Evolutionary conservation across 2,113 vertebrate genomes (phyloP).

Genomic region (Rhinopomastus cyanomelas): DNA sequence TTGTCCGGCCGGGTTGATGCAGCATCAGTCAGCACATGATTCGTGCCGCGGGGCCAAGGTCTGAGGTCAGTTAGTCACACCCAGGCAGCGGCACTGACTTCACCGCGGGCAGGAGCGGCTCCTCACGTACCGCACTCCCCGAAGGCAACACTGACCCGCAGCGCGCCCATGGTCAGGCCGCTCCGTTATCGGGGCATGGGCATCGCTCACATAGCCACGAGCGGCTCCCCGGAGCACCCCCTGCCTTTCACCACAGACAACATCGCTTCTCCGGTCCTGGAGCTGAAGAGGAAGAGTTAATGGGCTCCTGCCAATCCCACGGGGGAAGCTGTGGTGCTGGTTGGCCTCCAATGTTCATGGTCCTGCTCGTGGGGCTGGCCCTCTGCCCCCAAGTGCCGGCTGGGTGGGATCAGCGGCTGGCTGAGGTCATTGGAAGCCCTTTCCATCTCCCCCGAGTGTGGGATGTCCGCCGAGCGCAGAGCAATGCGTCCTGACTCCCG

Average conservation of each 20-base stretch:
- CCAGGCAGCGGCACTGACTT: conserved; percentile 64
- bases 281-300: neutral
- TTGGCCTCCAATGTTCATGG: neutral
- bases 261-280: neutral
- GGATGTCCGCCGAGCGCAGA: neutral
- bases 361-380: neutral
- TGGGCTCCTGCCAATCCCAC: neutral
- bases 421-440: conserved; percentile 34
- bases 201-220: neutral
- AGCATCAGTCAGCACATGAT: conserved; percentile 56
- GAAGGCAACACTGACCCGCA: conserved; percentile 40
- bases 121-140: conserved; percentile 56
- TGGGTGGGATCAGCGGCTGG: conserved; percentile 36
- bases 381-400: neutral
- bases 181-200: conserved; percentile 2
- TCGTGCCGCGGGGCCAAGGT: conserved; percentile 50
- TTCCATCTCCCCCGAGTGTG: neutral
- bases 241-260: neutral
- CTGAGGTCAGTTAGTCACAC: conserved; percentile 63
- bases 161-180: neutral
- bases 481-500: neutral
- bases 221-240: neutral
- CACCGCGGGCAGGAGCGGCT: conserved; percentile 53
- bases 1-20: conserved; percentile 18
- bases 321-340: accelerated